phyloP scores from a whole-genome alignment of 1,140 invertebrate genomes.

The Paracyclopina nana region DNA sequence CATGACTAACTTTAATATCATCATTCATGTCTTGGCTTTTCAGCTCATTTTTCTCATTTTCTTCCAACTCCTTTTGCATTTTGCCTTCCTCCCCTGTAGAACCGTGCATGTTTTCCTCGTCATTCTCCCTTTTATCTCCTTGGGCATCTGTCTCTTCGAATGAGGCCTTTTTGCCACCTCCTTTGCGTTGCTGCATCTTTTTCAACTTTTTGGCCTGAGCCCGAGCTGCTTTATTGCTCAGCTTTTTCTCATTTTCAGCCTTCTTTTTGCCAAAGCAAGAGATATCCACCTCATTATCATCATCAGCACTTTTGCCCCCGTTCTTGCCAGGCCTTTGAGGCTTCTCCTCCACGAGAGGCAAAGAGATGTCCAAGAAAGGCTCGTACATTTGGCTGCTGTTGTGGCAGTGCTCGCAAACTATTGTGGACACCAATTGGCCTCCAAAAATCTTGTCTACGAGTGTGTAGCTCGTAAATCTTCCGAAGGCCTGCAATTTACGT shows the following conservation, averaged over 20 bases:
- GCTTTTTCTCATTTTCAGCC: background rate
- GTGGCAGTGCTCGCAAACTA: conserved; percentile 70
- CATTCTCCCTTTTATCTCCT: conserved; percentile 12
- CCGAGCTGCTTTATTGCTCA: background rate
- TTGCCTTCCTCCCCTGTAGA: conserved; percentile 14
- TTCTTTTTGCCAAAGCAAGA: conserved; percentile 11
- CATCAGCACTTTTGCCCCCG: background rate
- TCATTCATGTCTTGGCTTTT: conserved; percentile 4
- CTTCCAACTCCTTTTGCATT: conserved; percentile 18
- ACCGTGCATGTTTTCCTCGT: too few species aligned
- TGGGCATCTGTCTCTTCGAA: conserved; percentile 13
- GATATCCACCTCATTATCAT: background rate
- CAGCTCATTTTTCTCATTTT: conserved; percentile 18
- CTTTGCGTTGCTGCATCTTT: conserved; percentile 19
- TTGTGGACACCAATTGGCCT: conserved; percentile 61
- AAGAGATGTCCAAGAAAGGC: conserved; percentile 80
- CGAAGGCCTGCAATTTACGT: background rate
- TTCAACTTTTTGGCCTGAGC: conserved; percentile 7
- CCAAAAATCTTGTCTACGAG: conserved; percentile 69
- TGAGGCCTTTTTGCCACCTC: conserved; percentile 18
- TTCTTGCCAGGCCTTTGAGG: background rate
- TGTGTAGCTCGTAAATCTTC: conserved; percentile 35
- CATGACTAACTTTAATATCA: conserved; percentile 16
- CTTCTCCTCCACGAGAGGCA: background rate
- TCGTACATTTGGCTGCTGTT: conserved; percentile 66